These are phyloP conservation scores for Drosophila setosimentum DNA, from an alignment of 2,888 invertebrate species.

Conservation along the genomic window DNA sequence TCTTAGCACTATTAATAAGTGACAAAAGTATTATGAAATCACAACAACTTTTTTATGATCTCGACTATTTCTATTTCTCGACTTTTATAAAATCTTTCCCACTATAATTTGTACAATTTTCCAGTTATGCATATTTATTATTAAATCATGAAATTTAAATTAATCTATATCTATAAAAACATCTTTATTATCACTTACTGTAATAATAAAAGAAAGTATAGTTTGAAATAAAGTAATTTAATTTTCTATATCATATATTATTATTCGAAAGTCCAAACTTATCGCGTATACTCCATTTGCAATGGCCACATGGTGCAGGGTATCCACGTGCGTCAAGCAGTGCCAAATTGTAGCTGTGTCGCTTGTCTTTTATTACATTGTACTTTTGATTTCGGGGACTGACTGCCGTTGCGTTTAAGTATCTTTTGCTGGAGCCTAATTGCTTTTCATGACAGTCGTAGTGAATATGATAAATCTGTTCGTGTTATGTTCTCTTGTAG, in stretches of 20 bases:
- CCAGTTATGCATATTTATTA: not conserved
- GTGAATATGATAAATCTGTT: conserved; percentile 76
- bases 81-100: not conserved
- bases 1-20: too few relatives aligned
- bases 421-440: conserved; percentile 67
- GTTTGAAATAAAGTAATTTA: not conserved
- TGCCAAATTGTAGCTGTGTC: not conserved
- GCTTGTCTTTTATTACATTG: conserved; percentile 45
- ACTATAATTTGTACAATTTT: not conserved
- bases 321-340: not conserved
- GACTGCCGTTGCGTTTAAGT: conserved; percentile 56
- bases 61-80: not conserved
- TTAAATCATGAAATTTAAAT: not conserved
- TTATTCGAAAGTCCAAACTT: not conserved
- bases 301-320: conserved; percentile 7
- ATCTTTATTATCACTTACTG: not conserved
- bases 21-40: not conserved
- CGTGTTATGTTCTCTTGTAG: conserved; percentile 36
- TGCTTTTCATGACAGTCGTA: conserved; percentile 78
- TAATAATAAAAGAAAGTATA: not conserved
- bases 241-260: not conserved
- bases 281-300: not conserved
- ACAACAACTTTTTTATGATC: not conserved
- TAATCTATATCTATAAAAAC: not conserved
- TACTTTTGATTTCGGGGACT: conserved; percentile 57